Conservation (phyloP, 2,113 vertebrate genomes). For the Oxyruncus cristatus region DNA sequence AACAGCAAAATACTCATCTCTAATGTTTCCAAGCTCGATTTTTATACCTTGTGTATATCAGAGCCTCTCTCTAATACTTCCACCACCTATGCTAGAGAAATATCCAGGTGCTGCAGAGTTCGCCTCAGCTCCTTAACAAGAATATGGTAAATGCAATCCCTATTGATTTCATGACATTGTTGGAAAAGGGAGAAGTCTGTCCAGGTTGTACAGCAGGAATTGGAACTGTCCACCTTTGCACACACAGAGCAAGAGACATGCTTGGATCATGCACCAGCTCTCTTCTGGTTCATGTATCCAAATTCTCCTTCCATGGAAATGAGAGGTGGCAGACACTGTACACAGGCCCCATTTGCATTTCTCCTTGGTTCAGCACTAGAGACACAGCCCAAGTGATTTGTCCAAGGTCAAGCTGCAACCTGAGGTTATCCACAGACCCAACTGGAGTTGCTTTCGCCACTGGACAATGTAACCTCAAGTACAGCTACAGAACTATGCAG, state of each 20-base stretch:
- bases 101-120: not conserved
- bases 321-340: not conserved
- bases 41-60: not conserved
- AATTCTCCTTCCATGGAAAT: not conserved
- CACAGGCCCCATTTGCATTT: fast-evolving
- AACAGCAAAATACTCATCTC: not conserved
- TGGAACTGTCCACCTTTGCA: not conserved
- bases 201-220: not conserved
- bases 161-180: not conserved
- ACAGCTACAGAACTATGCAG: not conserved
- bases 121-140: not conserved
- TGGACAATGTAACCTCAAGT: not conserved
- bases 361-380: not conserved
- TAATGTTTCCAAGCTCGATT: not conserved
- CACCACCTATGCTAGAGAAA: not conserved
- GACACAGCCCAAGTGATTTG: not conserved
- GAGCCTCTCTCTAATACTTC: not conserved
- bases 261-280: not conserved
- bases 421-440: not conserved
- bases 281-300: not conserved
- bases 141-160: not conserved
- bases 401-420: not conserved
- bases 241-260: fast-evolving
- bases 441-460: not conserved
- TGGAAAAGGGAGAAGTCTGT: not conserved